Percentiles rank a stretch among this genome's conserved stretches.
phyloP scores from a whole-genome alignment of 2,888 invertebrate species.

The Nasonia oneida region DNA sequence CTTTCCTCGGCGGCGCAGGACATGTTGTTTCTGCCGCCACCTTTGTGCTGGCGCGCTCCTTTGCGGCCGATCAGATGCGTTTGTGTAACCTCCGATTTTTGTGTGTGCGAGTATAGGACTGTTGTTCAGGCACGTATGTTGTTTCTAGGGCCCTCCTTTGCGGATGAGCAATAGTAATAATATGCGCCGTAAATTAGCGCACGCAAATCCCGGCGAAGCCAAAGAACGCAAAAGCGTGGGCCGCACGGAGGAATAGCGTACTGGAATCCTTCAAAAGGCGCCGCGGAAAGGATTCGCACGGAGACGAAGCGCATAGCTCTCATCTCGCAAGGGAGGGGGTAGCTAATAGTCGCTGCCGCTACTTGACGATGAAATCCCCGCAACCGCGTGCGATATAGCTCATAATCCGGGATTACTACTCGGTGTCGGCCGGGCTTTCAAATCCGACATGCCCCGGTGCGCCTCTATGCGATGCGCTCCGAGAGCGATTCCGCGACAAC shows the following conservation, averaged over 20 bases:
- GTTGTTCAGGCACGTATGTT: neutral
- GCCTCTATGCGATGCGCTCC: neutral
- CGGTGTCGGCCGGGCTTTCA: constrained; percentile 49
- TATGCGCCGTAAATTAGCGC: neutral
- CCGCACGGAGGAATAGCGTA: constrained; percentile 76
- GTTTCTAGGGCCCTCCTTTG: neutral
- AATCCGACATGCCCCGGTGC: constrained; percentile 50
- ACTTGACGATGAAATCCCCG: constrained; percentile 74
- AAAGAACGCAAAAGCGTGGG: constrained; percentile 36
- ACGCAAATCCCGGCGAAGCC: too few species aligned
- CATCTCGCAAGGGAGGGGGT: constrained; percentile 59
- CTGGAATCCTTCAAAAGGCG: constrained; percentile 77
- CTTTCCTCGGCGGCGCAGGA: neutral
- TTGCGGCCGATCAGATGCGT: neutral
- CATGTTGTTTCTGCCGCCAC: neutral
- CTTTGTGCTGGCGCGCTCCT: neutral
- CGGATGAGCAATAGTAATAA: neutral
- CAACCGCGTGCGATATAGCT: constrained; percentile 70
- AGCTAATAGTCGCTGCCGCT: constrained; percentile 47
- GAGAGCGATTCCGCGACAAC: neutral
- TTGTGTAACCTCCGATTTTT: neutral
- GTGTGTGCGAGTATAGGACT: neutral
- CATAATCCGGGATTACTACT: constrained; percentile 70
- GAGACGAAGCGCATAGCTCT: constrained; percentile 64
- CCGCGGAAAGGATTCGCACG: constrained; percentile 73